Evolutionary conservation across 1,140 invertebrate species (phyloP).

Genomic region (Berghia stephanieae): DNA sequence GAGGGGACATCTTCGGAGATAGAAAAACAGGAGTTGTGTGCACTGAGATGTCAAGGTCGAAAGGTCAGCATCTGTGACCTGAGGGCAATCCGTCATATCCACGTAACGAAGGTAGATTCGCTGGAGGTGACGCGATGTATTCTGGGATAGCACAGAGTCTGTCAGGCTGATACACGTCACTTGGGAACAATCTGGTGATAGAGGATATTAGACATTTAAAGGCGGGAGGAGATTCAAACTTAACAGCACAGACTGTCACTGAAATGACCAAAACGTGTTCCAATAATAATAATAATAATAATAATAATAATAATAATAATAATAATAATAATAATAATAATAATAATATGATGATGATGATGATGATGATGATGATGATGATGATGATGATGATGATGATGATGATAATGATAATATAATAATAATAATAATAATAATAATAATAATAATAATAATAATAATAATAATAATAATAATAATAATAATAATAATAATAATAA

Average conservation of each 20-base stretch:
- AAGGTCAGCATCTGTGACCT: slow-evolving; percentile 83
- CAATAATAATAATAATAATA: no score
- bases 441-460: no score
- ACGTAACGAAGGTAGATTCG: slow-evolving; percentile 66
- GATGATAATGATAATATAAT: no score
- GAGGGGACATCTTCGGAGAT: slow-evolving; percentile 81
- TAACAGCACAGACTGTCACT: not conserved
- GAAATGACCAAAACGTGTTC: no score
- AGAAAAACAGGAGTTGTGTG: slow-evolving; percentile 87
- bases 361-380: not conserved
- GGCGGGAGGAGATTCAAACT: no score
- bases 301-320: no score
- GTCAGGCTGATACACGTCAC: slow-evolving; percentile 78
- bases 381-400: no score
- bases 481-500: no score
- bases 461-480: no score
- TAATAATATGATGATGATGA: not conserved
- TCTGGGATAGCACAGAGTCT: slow-evolving; percentile 70
- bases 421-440: no score
- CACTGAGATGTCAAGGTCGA: slow-evolving; percentile 84
- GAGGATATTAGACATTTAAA: no score
- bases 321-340: no score
- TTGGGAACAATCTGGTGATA: slow-evolving; percentile 73
- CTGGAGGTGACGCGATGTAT: slow-evolving; percentile 66
- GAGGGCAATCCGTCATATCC: slow-evolving; percentile 83